These are phyloP conservation scores for Stenotaenia linearis DNA, from an alignment of 2,888 invertebrate genomes.

Conservation along the genomic window DNA sequence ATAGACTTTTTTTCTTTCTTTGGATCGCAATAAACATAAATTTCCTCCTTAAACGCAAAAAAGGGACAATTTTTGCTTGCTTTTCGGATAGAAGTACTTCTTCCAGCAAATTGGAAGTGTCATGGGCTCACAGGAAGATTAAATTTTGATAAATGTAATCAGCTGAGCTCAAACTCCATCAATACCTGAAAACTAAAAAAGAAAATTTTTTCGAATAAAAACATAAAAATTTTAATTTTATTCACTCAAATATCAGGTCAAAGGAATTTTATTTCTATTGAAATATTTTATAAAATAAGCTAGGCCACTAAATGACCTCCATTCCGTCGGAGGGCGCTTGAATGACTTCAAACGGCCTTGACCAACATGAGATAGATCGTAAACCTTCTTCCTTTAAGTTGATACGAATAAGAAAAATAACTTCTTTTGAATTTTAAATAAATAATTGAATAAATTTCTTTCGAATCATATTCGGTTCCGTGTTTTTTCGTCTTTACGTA, in stretches of 20 bases:
- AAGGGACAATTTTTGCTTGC: background rate
- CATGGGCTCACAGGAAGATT: background rate
- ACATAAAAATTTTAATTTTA: background rate
- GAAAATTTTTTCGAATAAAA: background rate
- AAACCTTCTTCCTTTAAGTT: background rate
- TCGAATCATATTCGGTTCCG: no score
- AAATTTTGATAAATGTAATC: conserved; percentile 4
- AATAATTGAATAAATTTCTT: no score
- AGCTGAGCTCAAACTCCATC: conserved; percentile 1
- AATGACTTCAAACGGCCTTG: background rate
- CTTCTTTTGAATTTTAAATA: no score
- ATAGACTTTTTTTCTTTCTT: background rate
- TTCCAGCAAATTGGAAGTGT: no score
- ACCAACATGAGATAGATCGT: background rate
- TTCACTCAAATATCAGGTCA: background rate
- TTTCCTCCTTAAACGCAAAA: background rate
- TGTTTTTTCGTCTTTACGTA: background rate
- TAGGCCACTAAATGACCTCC: background rate
- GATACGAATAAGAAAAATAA: background rate
- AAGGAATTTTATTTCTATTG: background rate
- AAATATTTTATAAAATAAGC: background rate
- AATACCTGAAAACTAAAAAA: no score
- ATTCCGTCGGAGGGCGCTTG: background rate
- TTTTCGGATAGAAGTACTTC: no score
- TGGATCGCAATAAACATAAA: background rate